Conservation (phyloP, 2,888 invertebrate species). For the Drosophila melanosoma region DNA sequence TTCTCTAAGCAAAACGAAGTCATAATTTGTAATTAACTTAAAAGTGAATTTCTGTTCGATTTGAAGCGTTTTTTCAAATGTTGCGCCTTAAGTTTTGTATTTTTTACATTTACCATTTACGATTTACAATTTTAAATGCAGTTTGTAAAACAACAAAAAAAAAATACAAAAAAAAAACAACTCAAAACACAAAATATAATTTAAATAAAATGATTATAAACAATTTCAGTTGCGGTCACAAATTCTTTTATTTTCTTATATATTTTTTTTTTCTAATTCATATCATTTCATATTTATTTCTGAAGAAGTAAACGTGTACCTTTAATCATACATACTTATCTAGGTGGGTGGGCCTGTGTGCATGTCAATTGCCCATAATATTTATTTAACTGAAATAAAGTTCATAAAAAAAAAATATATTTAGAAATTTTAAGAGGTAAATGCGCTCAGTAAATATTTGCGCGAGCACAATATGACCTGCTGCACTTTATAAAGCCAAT, state of each 20-base stretch:
- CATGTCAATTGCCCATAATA: constrained; percentile 66
- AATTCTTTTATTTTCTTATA: constrained; percentile 30
- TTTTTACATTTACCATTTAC: constrained; percentile 58
- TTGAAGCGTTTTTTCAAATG: constrained; percentile 44
- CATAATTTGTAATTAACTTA: constrained; percentile 80
- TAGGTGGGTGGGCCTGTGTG: constrained; percentile 47
- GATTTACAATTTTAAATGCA: constrained; percentile 48
- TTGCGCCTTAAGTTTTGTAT: constrained; percentile 71
- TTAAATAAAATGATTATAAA: constrained; percentile 76
- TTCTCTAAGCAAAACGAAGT: constrained; percentile 77
- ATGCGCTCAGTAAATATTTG: constrained; percentile 76
- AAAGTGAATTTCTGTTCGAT: constrained; percentile 67
- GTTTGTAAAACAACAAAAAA: constrained; percentile 70
- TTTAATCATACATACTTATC: not conserved
- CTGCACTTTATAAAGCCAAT: constrained; percentile 69
- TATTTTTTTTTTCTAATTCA: constrained; percentile 26
- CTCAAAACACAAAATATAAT: constrained; percentile 75
- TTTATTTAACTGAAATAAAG: constrained; percentile 36
- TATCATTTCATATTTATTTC: constrained; percentile 19
- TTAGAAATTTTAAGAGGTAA: constrained; percentile 49
- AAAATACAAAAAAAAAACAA: constrained; percentile 39
- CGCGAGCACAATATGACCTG: constrained; percentile 66
- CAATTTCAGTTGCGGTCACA: constrained; percentile 46
- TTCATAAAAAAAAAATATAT: constrained; percentile 4
- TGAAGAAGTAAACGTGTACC: constrained; percentile 31